These are phyloP conservation scores for Saxidomus purpurata DNA, from an alignment of 1,140 invertebrate genomes.

Conservation along the genomic window DNA sequence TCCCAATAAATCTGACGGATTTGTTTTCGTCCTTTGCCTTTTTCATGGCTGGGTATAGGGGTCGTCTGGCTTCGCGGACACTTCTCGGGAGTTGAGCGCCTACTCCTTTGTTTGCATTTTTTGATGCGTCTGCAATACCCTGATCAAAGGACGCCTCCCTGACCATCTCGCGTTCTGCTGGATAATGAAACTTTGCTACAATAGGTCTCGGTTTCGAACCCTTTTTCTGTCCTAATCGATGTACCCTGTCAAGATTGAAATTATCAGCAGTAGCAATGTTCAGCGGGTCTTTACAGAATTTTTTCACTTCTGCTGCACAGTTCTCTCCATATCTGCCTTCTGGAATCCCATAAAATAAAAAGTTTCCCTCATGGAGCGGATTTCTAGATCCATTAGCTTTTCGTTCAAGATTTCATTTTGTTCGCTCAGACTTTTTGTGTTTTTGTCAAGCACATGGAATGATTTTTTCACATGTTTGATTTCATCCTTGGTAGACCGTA, in stretches of 20 bases:
- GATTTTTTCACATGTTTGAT: not conserved
- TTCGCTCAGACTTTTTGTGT: not conserved
- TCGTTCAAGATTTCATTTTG: not conserved
- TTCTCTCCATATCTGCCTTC: not conserved
- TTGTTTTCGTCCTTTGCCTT: not conserved
- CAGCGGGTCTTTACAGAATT: not conserved
- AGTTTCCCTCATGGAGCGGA: slow-evolving; percentile 1
- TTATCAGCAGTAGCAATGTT: not conserved
- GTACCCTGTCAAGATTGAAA: not conserved
- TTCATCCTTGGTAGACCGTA: not conserved
- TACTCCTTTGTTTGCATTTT: not conserved
- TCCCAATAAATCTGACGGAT: not conserved
- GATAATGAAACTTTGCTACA: slow-evolving; percentile 4
- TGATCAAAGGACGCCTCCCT: not conserved
- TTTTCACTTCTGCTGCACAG: not conserved
- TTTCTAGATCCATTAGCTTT: slow-evolving; percentile 17
- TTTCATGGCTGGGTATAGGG: not conserved
- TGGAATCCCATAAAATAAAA: slow-evolving; percentile 7
- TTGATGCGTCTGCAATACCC: not conserved
- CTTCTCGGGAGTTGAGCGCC: not conserved
- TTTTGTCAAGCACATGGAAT: not conserved
- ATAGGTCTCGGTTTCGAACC: not conserved
- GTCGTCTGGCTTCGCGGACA: not conserved
- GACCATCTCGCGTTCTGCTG: not conserved
- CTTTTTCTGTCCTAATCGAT: not conserved